A percentile compares a stretch with the other conserved stretches of the same genome.
phyloP scores from a whole-genome alignment of 2,797 vertebrate genomes.

The Urosaurus nigricauda region DNA sequence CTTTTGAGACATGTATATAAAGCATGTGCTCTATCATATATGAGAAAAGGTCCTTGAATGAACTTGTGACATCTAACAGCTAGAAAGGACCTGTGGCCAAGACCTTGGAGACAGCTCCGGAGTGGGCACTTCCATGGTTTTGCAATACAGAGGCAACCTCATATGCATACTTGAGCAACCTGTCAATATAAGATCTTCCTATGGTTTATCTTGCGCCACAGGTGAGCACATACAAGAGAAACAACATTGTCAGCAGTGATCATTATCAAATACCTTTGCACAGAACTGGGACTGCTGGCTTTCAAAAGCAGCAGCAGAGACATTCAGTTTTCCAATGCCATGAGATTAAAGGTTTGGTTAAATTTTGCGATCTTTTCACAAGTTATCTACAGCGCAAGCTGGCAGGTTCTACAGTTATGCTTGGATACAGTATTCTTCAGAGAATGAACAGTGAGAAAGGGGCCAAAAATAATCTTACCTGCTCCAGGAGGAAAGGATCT shows the following conservation, averaged over 20 bases:
- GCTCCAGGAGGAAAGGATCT: not conserved
- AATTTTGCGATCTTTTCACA: not conserved
- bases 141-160: too few species aligned
- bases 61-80: too few species aligned
- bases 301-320: not conserved
- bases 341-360: not conserved
- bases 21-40: too few species aligned
- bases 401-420: not conserved
- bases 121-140: too few species aligned
- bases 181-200: not conserved
- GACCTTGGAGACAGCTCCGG: too few species aligned
- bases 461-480: not conserved
- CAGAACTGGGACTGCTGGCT: not conserved
- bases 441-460: not conserved
- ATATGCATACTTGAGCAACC: too few species aligned
- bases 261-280: not conserved
- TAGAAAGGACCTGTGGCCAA: too few species aligned
- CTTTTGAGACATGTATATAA: too few species aligned
- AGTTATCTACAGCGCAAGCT: not conserved
- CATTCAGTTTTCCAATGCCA: not conserved
- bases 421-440: not conserved
- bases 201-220: not conserved
- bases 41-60: too few species aligned
- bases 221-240: not conserved
- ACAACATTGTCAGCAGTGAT: not conserved